These are phyloP conservation scores for Notarius quadriscutis DNA, from an alignment of 2,113 vertebrate species.

Conservation along the genomic window DNA sequence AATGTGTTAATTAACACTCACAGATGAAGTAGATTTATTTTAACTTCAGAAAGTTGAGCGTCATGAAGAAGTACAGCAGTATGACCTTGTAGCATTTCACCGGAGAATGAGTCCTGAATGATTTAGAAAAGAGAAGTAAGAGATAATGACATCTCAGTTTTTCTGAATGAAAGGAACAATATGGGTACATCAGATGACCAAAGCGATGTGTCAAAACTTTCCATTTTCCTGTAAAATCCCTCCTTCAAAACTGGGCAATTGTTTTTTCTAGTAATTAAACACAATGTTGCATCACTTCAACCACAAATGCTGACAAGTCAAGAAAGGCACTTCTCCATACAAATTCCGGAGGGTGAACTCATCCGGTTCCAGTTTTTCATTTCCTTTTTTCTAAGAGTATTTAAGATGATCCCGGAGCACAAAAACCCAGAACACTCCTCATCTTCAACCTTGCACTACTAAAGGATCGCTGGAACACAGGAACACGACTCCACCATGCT, in stretches of 20 bases:
- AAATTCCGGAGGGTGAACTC: not conserved
- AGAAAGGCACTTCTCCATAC: not conserved
- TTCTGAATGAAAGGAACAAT: conserved; percentile 4
- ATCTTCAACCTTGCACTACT: not conserved
- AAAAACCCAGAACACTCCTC: not conserved
- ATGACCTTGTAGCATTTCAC: too few relatives aligned
- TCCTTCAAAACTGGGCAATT: not conserved
- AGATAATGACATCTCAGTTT: not conserved
- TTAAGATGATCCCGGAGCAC: not conserved
- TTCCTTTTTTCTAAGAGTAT: conserved; percentile 17
- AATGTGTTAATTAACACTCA: not conserved
- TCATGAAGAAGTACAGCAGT: not conserved
- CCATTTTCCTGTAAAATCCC: conserved; percentile 20
- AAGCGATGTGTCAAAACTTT: not conserved
- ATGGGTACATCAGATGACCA: not conserved
- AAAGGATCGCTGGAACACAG: not conserved
- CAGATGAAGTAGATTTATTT: not conserved
- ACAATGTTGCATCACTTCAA: conserved; percentile 17
- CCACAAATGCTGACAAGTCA: not conserved
- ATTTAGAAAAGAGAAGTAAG: not conserved
- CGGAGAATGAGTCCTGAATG: not conserved
- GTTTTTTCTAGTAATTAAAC: not conserved
- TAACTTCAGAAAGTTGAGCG: not conserved
- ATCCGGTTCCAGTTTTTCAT: not conserved
- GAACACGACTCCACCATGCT: conserved; percentile 56